phyloP scores from a whole-genome alignment of 2,888 invertebrate genomes.

The Lasioglossum lativentre region DNA sequence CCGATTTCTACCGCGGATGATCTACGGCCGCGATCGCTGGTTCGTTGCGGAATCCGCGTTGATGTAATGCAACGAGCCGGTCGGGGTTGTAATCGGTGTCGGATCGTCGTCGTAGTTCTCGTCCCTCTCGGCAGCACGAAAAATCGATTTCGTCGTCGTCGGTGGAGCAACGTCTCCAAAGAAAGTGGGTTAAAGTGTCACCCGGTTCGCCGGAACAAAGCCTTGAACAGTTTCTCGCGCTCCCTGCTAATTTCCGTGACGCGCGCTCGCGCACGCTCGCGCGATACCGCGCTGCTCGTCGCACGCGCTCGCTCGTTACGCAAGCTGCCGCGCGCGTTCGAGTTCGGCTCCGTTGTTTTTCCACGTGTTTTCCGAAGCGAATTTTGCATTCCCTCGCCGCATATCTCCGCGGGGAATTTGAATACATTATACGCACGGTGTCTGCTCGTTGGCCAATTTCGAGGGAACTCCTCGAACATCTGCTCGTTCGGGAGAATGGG shows the following conservation, averaged over 20 bases:
- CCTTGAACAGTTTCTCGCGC: slow-evolving; percentile 38
- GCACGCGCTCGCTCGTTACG: slow-evolving; percentile 15
- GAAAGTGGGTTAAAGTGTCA: slow-evolving; percentile 44
- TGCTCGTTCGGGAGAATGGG: background rate
- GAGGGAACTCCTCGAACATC: background rate
- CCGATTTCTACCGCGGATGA: slow-evolving; percentile 11
- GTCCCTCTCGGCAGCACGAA: background rate
- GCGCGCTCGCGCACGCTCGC: slow-evolving; percentile 5
- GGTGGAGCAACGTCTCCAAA: slow-evolving; percentile 26
- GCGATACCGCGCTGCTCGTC: slow-evolving; percentile 31
- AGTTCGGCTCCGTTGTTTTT: slow-evolving; percentile 4
- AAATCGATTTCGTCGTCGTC: slow-evolving; percentile 15
- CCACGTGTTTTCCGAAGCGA: slow-evolving; percentile 25
- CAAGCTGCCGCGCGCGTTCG: background rate
- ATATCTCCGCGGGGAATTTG: slow-evolving; percentile 4
- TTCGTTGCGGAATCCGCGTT: background rate
- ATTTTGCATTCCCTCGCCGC: slow-evolving; percentile 14
- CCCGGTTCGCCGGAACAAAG: slow-evolving; percentile 23
- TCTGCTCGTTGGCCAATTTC: background rate
- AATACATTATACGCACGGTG: slow-evolving; percentile 22
- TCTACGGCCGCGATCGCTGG: background rate
- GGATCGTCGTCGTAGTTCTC: slow-evolving; percentile 15
- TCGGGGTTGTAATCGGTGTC: slow-evolving; percentile 15
- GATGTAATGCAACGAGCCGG: background rate
- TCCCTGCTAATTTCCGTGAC: slow-evolving; percentile 27